A percentile compares a stretch with the other conserved stretches of the same genome.
These are phyloP conservation scores for Papilio machaon DNA, from an alignment of 1,140 invertebrate species.

Conservation along the genomic window DNA sequence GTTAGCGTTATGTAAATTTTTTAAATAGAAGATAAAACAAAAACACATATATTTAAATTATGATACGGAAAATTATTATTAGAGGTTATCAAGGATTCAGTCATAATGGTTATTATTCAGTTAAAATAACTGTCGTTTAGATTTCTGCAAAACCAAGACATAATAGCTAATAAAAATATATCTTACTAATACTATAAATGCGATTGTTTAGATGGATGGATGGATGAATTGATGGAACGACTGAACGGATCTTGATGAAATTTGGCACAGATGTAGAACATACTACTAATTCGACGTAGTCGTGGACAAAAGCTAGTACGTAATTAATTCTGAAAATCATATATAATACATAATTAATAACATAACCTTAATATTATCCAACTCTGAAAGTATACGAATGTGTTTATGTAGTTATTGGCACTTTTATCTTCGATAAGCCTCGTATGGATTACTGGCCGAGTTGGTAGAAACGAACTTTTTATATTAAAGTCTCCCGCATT, in stretches of 20 bases:
- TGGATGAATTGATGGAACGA: too few relatives aligned
- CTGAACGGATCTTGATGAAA: too few relatives aligned
- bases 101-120: too few relatives aligned
- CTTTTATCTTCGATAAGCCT: slow-evolving; percentile 33
- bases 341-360: slow-evolving; percentile 21
- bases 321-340: neutral
- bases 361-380: slow-evolving; percentile 29
- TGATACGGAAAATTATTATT: neutral
- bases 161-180: too few relatives aligned
- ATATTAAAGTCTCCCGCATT: slow-evolving; percentile 27
- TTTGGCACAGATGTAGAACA: too few relatives aligned
- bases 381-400: slow-evolving; percentile 10
- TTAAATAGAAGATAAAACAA: neutral
- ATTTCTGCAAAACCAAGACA: too few relatives aligned
- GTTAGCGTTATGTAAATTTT: slow-evolving; percentile 14
- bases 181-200: too few relatives aligned
- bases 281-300: too few relatives aligned
- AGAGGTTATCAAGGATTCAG: too few relatives aligned
- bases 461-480: slow-evolving; percentile 37
- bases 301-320: neutral
- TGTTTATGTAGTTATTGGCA: slow-evolving; percentile 25
- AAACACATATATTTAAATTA: neutral
- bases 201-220: too few relatives aligned
- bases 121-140: too few relatives aligned
- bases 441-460: slow-evolving; percentile 26